Evolutionary conservation across 2,113 vertebrate species (phyloP).

Genomic region (Axis porcinus): DNA sequence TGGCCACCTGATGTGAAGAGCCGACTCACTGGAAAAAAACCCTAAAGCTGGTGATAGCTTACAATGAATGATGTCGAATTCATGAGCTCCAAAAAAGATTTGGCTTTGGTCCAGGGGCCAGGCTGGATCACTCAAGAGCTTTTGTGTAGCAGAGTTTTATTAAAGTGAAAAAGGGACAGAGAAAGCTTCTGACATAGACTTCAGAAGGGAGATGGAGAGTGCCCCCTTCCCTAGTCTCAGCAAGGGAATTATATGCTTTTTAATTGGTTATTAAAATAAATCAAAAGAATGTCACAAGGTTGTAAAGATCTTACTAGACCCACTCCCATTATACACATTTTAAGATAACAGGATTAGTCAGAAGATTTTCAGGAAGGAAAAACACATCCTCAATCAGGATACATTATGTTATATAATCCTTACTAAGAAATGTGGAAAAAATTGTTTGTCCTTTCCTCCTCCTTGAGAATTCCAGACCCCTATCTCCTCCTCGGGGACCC

Average conservation of each 20-base stretch:
- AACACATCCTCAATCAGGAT: neutral
- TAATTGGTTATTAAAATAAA: neutral
- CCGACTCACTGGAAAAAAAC: neutral
- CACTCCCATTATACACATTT: neutral
- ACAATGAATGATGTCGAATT: neutral
- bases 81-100: accelerated
- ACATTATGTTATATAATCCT: neutral
- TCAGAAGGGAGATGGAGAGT: neutral
- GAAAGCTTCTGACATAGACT: neutral
- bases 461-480: neutral
- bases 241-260: neutral
- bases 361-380: neutral
- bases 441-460: neutral
- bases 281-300: neutral
- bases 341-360: neutral
- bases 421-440: neutral
- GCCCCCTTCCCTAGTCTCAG: neutral
- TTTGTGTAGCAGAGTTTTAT: neutral
- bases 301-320: neutral
- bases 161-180: neutral
- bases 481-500: neutral
- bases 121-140: neutral
- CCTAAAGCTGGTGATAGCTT: neutral
- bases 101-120: neutral
- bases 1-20: neutral